Evolutionary conservation across 2,113 vertebrate species (phyloP), one percentile per base, ranked within the genome.

Genomic region (Monarcha castaneiventris): DNA sequence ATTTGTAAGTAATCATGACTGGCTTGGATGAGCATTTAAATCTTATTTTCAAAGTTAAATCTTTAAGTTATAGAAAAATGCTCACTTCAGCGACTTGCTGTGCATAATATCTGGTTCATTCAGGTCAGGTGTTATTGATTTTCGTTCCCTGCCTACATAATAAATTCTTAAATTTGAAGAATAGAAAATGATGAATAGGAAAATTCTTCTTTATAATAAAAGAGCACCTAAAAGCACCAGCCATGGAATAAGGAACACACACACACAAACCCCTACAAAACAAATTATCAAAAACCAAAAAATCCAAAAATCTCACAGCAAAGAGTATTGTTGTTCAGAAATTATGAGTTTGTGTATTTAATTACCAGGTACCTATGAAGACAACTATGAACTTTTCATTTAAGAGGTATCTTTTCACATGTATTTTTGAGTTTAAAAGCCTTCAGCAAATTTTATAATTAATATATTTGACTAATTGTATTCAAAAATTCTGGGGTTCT

Each of bases 91-190:
- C 52, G 0, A 46, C 63, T 89, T 74, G 11, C 51, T 67, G 56
- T 72, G 80, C 27, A 27, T 94, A 84, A 88, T 87, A 88, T 37
- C 64, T 93, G 49, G 41, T 93, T 90, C 94, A 84, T 78, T 90
- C 80, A 35, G 89, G 83, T 90, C 88, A 94, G 68, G 41, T 87
- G 73, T 49, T 97, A 95, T 89, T 90, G 90, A 96, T 95, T 96
- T 93, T 81, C 88, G 8, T 92, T 92, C n/a, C 29, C 49, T 82
- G 37, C n/a, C 88, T 94, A 75, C 52, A 46, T 92, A 86, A 94
- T 93, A 86, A 88, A 90, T 95, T 87, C 83, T 93, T 92, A 87
- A 89, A 92, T 93, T 96, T 93, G 56, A 92, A 89, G 6, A 43
- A 44, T 68, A 54, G 35, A 94, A 91, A 93, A 55, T 84, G 88